phyloP scores from a whole-genome alignment of 2,888 invertebrate species.

The Hydroisotoma schaefferi region DNA sequence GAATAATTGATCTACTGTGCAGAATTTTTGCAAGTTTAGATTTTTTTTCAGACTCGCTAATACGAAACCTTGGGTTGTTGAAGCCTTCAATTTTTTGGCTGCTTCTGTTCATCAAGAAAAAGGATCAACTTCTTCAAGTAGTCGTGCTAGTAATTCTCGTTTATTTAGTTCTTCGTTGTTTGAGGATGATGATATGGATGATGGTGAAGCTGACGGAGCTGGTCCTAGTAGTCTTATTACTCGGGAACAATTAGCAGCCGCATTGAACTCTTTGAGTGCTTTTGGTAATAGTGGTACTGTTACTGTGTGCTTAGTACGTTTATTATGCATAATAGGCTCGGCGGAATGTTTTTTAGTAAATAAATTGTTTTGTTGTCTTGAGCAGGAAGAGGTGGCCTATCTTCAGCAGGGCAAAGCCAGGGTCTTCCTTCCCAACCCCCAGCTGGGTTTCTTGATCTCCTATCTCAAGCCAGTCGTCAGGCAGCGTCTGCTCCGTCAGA shows the following conservation, averaged over 20 bases:
- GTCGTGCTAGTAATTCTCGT: slow-evolving; percentile 20
- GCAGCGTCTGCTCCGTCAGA: background rate
- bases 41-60: slow-evolving; percentile 58
- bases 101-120: slow-evolving; percentile 55
- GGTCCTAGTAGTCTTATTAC: slow-evolving; percentile 57
- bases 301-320: background rate
- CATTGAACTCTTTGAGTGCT: slow-evolving; percentile 59
- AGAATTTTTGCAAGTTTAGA: no score
- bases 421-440: background rate
- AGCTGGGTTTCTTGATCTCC: background rate
- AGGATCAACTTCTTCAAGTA: slow-evolving; percentile 35
- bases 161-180: slow-evolving; percentile 39
- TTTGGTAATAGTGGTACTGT: slow-evolving; percentile 17
- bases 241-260: slow-evolving; percentile 69
- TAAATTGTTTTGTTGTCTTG: background rate
- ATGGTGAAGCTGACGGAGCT: slow-evolving; percentile 55
- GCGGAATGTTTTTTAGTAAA: background rate
- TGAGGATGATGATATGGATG: slow-evolving; percentile 51
- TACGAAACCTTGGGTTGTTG: slow-evolving; percentile 66
- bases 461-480: background rate
- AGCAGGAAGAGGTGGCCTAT: background rate
- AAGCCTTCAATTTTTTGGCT: slow-evolving; percentile 66
- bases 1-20: background rate
- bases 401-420: background rate
- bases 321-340: no score